Base-by-base conservation (phyloP, 2,113 vertebrate genomes). In the Dendrocopos noguchii region DNA sequence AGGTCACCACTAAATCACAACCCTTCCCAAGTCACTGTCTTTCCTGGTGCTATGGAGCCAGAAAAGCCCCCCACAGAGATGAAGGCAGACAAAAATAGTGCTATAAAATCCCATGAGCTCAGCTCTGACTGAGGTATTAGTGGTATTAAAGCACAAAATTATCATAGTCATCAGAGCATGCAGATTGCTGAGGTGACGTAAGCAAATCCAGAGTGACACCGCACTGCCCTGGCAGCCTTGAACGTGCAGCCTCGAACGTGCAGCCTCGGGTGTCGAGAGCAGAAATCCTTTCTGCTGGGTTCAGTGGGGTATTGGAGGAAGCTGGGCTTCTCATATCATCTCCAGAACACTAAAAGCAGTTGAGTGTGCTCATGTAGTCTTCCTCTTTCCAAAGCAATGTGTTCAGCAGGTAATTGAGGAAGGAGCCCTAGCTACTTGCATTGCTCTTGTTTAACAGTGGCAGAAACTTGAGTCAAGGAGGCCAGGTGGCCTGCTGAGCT, bases 141-240 rank as follows among this genome's bases (percentile, higher is more conserved):
- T 57, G 92, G 50, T 17, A 82, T 91, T 91, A 84, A 72, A 94
- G 90, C 70, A 68, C 77, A 63, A 65, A 86, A 72, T 75, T 55
- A 72, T 88, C 77, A 12, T 20, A 72, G 47, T 56, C 70, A 46
- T 34, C 77, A 28, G 33, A 88, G 79, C 46, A 7, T 15, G 71
- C 53, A 85, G 90, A 89, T 57, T 65, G 36, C 78, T n/a, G 73
- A 76, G 87, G 4, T 79, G 80, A 65, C 1, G 7, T 24, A 15
- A 57, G 74, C 74, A 87, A 88, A 88, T 57, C 70, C 88, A 29
- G 17, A 65, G 86, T 7, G 50, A 33, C 7, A 2, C n/a, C 31
- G 3, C 1, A 0, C 71, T 36, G 1, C 29, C 50, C 44, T 31
- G 33, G 59, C 14, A 34, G 81, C 53, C 70, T 57, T 36, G 52